Base-by-base conservation (phyloP, 1,140 invertebrate species). In the Doryteuthis pealeii region DNA sequence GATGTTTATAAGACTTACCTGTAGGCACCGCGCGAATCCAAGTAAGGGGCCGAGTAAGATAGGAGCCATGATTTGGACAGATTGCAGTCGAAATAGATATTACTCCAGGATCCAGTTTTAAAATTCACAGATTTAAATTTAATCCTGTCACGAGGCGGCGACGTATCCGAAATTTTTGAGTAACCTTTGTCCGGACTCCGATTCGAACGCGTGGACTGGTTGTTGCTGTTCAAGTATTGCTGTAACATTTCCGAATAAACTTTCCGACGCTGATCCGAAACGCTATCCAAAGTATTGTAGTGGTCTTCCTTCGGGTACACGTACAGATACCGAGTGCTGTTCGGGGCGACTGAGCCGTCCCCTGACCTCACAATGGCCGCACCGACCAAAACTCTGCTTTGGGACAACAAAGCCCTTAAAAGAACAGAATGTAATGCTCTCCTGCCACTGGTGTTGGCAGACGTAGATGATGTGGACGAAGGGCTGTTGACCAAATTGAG, bases 61-160 rank as follows among this genome's bases (percentile, higher is more conserved):
- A 58, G 54, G 26, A 58, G 54, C 54, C 54, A 58, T n/a, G 54
- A 58, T 58, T 58, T 58, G 54, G 54, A n/a, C 18, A 58, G 54
- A 58, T 58, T 58, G 18, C 54, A 58, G 54, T 58, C 54, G 26
- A 58, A 58, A 18, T 58, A 58, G 6, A 58, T 58, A 58, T 58
- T 22, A 28, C 54, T 58, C 54, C 54, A 58, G 6, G 54, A 58
- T 58, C 54, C 54, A 58, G 54, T 18, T 28, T 58, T 22, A 28
- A 58, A 58, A 58, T 58, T 58, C 54, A 58, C 54, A 15, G 54
- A 10, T 58, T 58, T 58, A 58, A 58, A 58, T 28, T 58, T 22
- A 58, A 58, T 58, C 54, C 54, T 58, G 18, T 58, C 26, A 6
- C 26, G 18, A 40, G 35, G 35, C 5, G 18, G 18, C 18, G 18